Conservation (phyloP, 2,113 vertebrate genomes). For the Zootoca vivipara region DNA sequence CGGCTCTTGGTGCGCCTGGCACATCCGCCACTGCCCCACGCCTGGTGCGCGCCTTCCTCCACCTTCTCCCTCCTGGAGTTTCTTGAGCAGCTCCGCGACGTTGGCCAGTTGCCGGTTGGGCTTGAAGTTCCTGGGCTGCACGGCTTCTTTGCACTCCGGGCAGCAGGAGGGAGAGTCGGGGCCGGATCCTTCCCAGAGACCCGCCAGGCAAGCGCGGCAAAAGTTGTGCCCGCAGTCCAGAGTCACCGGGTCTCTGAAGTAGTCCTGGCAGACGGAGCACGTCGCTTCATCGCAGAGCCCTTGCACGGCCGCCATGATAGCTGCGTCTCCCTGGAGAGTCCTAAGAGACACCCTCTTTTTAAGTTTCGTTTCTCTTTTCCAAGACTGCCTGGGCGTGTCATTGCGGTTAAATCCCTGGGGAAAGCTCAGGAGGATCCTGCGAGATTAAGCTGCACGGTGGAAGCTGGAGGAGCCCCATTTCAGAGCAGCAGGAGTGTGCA, state of each 20-base stretch:
- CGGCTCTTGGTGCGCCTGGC: neutral
- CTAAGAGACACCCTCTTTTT: too few relatives aligned
- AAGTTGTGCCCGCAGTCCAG: neutral
- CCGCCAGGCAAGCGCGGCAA: neutral
- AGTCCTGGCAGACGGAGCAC: neutral
- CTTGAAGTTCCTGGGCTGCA: neutral
- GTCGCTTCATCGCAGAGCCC: neutral
- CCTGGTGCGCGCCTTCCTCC: too few relatives aligned
- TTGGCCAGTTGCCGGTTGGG: neutral
- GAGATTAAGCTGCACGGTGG: rapidly evolving
- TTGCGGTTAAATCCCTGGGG: too few relatives aligned
- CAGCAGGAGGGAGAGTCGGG: neutral
- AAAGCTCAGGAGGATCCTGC: neutral
- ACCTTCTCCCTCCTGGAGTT: neutral
- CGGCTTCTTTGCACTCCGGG: neutral
- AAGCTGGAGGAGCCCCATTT: neutral
- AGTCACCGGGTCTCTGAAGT: neutral
- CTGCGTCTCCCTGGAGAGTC: neutral
- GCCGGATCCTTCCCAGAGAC: neutral
- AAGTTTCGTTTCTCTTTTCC: neutral
- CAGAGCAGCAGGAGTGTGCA: too few relatives aligned
- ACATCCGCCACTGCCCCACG: neutral
- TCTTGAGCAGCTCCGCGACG: neutral
- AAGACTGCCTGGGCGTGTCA: too few relatives aligned
- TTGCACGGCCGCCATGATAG: neutral